Evolutionary conservation across 2,113 vertebrate genomes (phyloP).

Genomic region (Campylomormyrus numenius): DNA sequence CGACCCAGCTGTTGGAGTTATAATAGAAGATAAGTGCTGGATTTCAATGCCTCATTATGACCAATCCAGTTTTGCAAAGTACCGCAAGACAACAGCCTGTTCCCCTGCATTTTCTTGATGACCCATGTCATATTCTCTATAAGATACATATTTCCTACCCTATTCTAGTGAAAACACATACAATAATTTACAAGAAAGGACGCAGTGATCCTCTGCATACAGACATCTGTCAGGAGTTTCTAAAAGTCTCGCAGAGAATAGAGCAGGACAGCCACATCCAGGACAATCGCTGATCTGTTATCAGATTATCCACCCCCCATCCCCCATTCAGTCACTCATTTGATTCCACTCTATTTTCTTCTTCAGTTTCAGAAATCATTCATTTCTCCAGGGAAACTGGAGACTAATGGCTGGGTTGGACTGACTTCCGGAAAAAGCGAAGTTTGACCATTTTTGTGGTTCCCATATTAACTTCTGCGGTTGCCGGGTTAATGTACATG

Average conservation of each 20-base stretch:
- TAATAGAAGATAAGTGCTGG: background rate
- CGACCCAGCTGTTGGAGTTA: background rate
- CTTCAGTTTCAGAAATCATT: conserved; percentile 15
- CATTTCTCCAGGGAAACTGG: conserved; percentile 7
- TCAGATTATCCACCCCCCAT: background rate
- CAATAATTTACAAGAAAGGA: background rate
- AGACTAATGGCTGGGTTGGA: conserved; percentile 6
- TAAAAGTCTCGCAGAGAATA: background rate
- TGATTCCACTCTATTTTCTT: conserved; percentile 4
- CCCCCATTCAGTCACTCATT: conserved; percentile 5
- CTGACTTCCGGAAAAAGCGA: background rate
- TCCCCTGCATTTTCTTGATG: background rate
- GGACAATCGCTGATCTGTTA: background rate
- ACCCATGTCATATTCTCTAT: background rate
- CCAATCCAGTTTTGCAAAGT: background rate
- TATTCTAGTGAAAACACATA: background rate
- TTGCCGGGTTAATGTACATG: background rate
- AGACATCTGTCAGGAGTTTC: background rate
- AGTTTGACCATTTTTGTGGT: background rate
- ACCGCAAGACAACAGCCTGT: background rate
- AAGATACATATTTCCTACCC: background rate
- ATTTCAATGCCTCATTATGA: background rate
- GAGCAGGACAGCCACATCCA: background rate
- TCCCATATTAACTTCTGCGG: background rate
- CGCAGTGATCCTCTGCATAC: background rate